phyloP scores from a whole-genome alignment of 2,113 vertebrate genomes.

The Pithys albifrons region DNA sequence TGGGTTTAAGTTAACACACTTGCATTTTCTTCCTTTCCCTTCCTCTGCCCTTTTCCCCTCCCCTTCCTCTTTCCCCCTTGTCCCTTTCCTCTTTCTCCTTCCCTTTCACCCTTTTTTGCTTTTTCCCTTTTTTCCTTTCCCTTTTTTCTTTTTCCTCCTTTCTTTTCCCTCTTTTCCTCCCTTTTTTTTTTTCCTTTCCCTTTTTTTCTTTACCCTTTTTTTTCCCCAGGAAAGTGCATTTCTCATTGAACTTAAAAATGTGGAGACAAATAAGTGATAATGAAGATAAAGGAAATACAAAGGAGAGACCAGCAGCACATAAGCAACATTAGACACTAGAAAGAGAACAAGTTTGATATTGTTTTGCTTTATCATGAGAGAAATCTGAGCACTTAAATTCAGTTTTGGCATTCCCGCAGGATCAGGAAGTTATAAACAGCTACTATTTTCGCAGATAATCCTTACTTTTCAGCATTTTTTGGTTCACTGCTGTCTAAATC shows the following conservation, averaged over 20 bases:
- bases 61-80: background rate
- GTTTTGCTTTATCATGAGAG: background rate
- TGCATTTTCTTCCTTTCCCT: background rate
- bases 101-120: background rate
- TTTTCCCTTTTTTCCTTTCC: background rate
- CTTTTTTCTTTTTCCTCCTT: background rate
- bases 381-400: background rate
- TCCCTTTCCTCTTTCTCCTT: background rate
- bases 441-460: background rate
- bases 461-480: background rate
- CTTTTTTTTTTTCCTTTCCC: accelerated
- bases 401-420: background rate
- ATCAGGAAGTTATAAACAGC: background rate
- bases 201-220: no score
- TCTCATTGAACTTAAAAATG: background rate
- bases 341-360: background rate
- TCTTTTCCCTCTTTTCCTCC: background rate
- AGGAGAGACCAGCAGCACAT: background rate
- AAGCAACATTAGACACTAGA: background rate
- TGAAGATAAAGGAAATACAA: background rate
- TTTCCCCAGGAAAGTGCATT: background rate
- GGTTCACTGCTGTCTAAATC: background rate
- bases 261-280: background rate
- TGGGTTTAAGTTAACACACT: background rate
- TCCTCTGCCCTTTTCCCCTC: no score